Evolutionary conservation across 2,113 vertebrate species (phyloP), one percentile per base, ranked within the genome.

Genomic region (Sinocyclocheilus maitianheensis): DNA sequence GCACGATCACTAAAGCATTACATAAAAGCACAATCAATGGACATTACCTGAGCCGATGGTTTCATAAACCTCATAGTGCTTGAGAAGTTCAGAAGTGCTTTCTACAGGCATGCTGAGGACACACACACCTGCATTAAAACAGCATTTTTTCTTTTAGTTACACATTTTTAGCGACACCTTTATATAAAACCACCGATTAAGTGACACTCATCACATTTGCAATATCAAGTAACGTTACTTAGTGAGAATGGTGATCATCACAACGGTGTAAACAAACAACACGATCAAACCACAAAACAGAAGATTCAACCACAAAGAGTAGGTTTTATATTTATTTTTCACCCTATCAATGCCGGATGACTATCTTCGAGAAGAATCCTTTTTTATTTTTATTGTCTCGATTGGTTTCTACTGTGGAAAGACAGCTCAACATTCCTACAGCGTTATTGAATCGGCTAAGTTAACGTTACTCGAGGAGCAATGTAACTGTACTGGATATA

Each of bases 41-140:
- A 13, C 7, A 30, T 88, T 91, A 95, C 95, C 95, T 82, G 95
- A 94, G 63, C 95, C 95, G 65, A 96, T 95, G 1, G 94, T 96
- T 78, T 95, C 94, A 48, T 95, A 94, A 60, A 96, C 84, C 24
- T 95, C 93, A 89, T 95, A 96, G 85, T 94, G 89, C 83, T 89
- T 93, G 87, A 91, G 76, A 37, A 96, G 93, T 77, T 95, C 94
- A 1, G 94, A 93, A 6, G 88, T 90, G 74, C 88, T 91, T 51
- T 95, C 94, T 85, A 92, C 90, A 14, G 95, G 93, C 95, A 96
- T 96, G 22, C 37, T 91, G 51, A 69, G 37, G 12, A 26, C 69
- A 13, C 8, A 37, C 24, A 55, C 10, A 77, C 72, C 86, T 89
- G 37, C 18, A 76, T 13, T 5, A 74, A 18, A 72, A 60, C 43